Evolutionary conservation across 2,888 invertebrate species (phyloP).

Genomic region (Tricholauxania praeusta): DNA sequence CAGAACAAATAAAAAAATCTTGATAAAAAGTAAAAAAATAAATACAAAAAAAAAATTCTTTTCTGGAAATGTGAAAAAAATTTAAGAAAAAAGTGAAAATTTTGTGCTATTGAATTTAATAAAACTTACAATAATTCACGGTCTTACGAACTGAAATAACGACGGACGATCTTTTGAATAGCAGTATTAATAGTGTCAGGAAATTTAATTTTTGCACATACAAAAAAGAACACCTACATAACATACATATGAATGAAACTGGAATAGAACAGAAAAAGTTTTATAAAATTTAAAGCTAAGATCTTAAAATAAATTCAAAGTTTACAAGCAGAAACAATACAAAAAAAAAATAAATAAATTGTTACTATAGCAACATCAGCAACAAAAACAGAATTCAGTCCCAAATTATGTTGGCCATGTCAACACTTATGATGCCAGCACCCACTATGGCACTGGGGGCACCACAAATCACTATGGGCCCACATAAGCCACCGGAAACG

Average conservation of each 20-base stretch:
- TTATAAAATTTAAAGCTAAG: not conserved
- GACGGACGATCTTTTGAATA: conserved; percentile 29
- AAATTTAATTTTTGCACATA: not conserved
- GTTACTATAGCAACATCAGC: not conserved
- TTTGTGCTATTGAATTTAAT: too few relatives aligned
- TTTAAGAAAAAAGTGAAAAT: too few relatives aligned
- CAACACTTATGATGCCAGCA: conserved; percentile 69
- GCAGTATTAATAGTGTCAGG: conserved; percentile 32
- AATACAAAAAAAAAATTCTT: conserved; percentile 1
- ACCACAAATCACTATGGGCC: conserved; percentile 67
- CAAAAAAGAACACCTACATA: not conserved
- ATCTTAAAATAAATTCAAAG: not conserved
- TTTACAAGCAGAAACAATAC: not conserved
- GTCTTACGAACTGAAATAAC: not conserved
- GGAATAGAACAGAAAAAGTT: not conserved
- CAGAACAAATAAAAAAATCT: not conserved
- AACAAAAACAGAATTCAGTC: conserved; percentile 57
- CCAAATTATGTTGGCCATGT: conserved; percentile 68
- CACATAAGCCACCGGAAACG: conserved; percentile 69
- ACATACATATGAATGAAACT: conserved; percentile 4
- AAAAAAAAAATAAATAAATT: conserved; percentile 14
- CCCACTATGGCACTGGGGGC: conserved; percentile 68
- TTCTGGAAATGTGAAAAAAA: not conserved
- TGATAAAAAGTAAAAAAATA: conserved; percentile 6
- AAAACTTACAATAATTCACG: too few relatives aligned